These are phyloP conservation scores for Heliopora coerulea DNA, from an alignment of 92 coral and sea anemone genomes.

Conservation along the genomic window DNA sequence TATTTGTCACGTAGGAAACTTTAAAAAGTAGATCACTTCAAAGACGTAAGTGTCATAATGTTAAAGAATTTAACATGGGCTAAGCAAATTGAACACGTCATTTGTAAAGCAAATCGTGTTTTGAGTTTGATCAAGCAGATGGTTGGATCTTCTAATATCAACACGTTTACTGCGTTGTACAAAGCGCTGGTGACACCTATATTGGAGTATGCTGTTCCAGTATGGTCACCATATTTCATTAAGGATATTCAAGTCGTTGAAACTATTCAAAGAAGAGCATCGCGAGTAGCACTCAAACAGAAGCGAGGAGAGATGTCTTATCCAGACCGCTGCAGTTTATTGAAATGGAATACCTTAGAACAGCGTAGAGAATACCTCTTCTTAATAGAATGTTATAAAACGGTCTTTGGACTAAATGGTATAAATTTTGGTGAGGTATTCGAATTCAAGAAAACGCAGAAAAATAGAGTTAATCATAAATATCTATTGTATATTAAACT, in stretches of 20 bases:
- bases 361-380: conserved; percentile 40
- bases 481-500: neutral
- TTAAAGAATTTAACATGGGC: neutral
- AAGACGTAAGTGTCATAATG: neutral
- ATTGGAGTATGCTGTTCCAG: conserved; percentile 34
- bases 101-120: neutral
- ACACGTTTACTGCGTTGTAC: conserved; percentile 44
- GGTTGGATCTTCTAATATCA: conserved; percentile 28
- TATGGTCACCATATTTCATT: conserved; percentile 28
- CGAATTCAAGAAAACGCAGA: neutral
- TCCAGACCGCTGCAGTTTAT: conserved; percentile 7
- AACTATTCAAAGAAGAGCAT: conserved; percentile 38
- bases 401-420: conserved; percentile 11
- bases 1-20: neutral
- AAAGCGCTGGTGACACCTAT: conserved; percentile 43
- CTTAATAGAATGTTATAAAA: conserved; percentile 5
- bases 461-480: neutral
- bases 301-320: conserved; percentile 37
- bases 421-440: conserved; percentile 11
- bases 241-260: conserved; percentile 37
- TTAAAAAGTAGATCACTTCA: neutral
- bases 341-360: conserved; percentile 31
- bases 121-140: conserved; percentile 45
- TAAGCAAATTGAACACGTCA: neutral
- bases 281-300: conserved; percentile 36